Evolutionary conservation across 2,888 invertebrate genomes (phyloP).

Genomic region (Thymelicus acteon): DNA sequence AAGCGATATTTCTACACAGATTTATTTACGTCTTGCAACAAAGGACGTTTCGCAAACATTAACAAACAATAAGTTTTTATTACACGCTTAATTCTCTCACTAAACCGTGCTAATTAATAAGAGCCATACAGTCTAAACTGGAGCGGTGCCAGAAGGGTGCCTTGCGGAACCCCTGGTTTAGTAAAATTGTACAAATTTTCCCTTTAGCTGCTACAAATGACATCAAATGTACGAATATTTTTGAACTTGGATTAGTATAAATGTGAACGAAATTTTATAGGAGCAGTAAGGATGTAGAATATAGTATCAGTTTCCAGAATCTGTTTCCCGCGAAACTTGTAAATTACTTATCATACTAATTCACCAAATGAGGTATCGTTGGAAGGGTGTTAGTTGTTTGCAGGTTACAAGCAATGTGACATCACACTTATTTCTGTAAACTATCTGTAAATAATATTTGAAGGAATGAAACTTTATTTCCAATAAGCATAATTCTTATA

Average conservation of each 20-base stretch:
- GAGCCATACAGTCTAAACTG: conserved; percentile 49
- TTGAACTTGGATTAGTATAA: conserved; percentile 4
- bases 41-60: conserved; percentile 34
- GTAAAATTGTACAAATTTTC: conserved; percentile 32
- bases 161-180: conserved; percentile 42
- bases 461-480: too few species aligned
- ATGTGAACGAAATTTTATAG: too few species aligned
- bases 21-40: conserved; percentile 22
- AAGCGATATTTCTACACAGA: conserved; percentile 29
- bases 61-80: conserved; percentile 51
- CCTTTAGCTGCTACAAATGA: conserved; percentile 24
- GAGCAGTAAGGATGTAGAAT: not conserved
- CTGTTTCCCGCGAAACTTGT: too few species aligned
- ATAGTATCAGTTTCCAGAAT: not conserved
- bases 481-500: too few species aligned
- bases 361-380: too few species aligned
- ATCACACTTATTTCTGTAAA: too few species aligned
- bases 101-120: conserved; percentile 58
- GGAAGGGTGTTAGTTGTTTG: too few species aligned
- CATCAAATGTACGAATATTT: conserved; percentile 10
- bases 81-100: conserved; percentile 52
- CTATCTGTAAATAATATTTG: too few species aligned
- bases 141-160: conserved; percentile 49
- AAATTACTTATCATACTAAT: too few species aligned
- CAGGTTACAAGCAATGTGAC: too few species aligned